Evolutionary conservation across 2,888 invertebrate genomes (phyloP).

Genomic region (Macropis europaea): DNA sequence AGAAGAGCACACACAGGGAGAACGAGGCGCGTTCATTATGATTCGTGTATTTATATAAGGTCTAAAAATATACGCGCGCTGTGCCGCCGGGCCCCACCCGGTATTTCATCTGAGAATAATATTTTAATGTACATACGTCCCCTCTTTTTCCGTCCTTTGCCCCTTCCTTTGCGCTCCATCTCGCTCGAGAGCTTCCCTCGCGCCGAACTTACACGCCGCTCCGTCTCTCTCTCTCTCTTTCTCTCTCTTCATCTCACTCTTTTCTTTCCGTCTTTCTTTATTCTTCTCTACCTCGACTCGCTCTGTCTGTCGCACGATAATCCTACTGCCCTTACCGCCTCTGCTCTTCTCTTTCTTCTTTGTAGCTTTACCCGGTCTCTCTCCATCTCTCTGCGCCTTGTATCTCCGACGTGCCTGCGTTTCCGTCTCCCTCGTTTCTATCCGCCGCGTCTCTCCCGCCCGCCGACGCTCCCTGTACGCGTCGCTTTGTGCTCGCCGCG

Average conservation of each 20-base stretch:
- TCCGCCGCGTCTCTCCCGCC: slow-evolving; percentile 8
- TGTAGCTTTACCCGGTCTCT: slow-evolving; percentile 11
- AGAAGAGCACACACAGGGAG: slow-evolving; percentile 61
- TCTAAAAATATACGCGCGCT: slow-evolving; percentile 78
- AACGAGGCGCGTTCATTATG: slow-evolving; percentile 78
- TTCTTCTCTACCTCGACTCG: slow-evolving; percentile 10
- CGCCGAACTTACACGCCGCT: slow-evolving; percentile 10
- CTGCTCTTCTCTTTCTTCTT: slow-evolving; percentile 20
- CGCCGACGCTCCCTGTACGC: slow-evolving; percentile 32
- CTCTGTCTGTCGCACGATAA: slow-evolving; percentile 48
- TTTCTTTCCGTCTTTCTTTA: slow-evolving; percentile 16
- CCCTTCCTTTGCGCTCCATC: slow-evolving; percentile 12
- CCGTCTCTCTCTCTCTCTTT: slow-evolving; percentile 32
- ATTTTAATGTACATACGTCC: slow-evolving; percentile 78
- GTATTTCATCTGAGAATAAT: slow-evolving; percentile 80
- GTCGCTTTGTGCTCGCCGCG: slow-evolving; percentile 70
- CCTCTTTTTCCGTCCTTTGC: slow-evolving; percentile 58
- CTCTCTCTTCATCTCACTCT: slow-evolving; percentile 16
- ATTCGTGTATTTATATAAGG: slow-evolving; percentile 80
- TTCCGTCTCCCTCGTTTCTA: slow-evolving; percentile 5
- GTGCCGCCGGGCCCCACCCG: slow-evolving; percentile 79
- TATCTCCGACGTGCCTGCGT: neutral
- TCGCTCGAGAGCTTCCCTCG: neutral
- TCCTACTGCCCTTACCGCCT: slow-evolving; percentile 38
- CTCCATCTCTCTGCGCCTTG: slow-evolving; percentile 15